Evolutionary conservation across 2,888 invertebrate species (phyloP), one percentile per base, ranked within the genome.

Genomic region (Drosophila nr. fundita): DNA sequence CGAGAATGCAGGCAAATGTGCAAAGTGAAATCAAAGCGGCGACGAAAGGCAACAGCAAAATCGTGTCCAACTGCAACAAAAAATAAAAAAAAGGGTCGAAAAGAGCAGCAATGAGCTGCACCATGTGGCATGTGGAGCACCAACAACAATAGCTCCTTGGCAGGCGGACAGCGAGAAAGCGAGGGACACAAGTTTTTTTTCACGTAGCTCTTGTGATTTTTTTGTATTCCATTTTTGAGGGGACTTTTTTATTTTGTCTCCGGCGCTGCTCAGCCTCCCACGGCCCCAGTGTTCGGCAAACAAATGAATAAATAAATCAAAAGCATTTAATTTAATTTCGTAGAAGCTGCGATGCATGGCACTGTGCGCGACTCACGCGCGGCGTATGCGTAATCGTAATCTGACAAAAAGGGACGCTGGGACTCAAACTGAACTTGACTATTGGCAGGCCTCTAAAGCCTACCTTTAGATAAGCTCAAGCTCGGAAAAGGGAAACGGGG

Each of bases 251-350:
- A 18, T n/a, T 40, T 32, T 40, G 53, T 34, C 24, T 13, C 4
- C 21, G 38, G n/a, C 29, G 34, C 13, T 42, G 55, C 7, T 27
- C 10, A 18, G 29, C 27, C 27, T 40, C 61, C 45, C 78, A 80
- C 68, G 69, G 68, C 72, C 68, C 59, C 65, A 27, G 63, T 70
- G 69, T 40, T 66, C 29, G 42, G 7, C 24, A 24, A 52, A 66
- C 68, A 62, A 76, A 70, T 74, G 77, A 77, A 83, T 78, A 87
- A 87, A 85, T 89, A 89, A 85, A 87, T 85, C 85, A 89, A 89
- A 80, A 86, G 68, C 88, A 85, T 85, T 85, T 85, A 80, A 85
- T 85, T 85, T 80, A 62, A 77, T 87, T 87, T 85, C 59, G 67
- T 62, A 67, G 78, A 68, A 74, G 64, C 73, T 67, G 13, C 15